Evolutionary conservation across 2,888 invertebrate genomes (phyloP).

Genomic region (Aspidapion aeneum): DNA sequence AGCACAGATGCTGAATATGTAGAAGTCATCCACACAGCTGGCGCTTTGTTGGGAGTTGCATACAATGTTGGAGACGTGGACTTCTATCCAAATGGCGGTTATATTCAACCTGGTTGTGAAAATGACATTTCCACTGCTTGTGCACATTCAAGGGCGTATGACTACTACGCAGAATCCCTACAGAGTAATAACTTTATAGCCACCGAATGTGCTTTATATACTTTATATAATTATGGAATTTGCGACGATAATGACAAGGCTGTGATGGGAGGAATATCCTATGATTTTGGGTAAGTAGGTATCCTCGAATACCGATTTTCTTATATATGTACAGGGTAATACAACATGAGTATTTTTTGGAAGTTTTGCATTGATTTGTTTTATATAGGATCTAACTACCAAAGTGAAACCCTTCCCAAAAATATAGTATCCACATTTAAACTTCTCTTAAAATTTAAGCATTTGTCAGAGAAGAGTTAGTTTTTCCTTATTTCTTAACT

Average conservation of each 20-base stretch:
- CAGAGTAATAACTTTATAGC: conserved; percentile 21
- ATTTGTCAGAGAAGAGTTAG: too few species aligned
- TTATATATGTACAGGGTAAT: too few species aligned
- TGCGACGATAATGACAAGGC: conserved; percentile 19
- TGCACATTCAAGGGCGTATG: conserved; percentile 46
- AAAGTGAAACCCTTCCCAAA: too few species aligned
- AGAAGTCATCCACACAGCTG: conserved; percentile 17
- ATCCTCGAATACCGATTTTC: too few species aligned
- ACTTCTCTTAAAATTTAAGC: too few species aligned
- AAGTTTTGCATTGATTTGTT: too few species aligned
- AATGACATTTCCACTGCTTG: conserved; percentile 41
- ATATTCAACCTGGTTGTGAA: conserved; percentile 22
- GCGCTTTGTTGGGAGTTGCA: conserved; percentile 12
- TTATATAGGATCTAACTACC: too few species aligned
- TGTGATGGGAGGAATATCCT: conserved; percentile 29
- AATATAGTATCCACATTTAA: too few species aligned
- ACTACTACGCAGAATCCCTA: conserved; percentile 49
- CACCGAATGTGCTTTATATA: conserved; percentile 22
- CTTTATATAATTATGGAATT: conserved; percentile 14
- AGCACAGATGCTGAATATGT: conserved; percentile 20
- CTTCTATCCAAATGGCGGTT: conserved; percentile 26
- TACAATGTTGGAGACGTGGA: conserved; percentile 17
- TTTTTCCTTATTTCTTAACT: too few species aligned
- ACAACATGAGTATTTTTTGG: too few species aligned
- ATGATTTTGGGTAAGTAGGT: conserved; percentile 12